Conservation (phyloP, 92 coral and sea anemone species). For the Phymanthus crucifer region DNA sequence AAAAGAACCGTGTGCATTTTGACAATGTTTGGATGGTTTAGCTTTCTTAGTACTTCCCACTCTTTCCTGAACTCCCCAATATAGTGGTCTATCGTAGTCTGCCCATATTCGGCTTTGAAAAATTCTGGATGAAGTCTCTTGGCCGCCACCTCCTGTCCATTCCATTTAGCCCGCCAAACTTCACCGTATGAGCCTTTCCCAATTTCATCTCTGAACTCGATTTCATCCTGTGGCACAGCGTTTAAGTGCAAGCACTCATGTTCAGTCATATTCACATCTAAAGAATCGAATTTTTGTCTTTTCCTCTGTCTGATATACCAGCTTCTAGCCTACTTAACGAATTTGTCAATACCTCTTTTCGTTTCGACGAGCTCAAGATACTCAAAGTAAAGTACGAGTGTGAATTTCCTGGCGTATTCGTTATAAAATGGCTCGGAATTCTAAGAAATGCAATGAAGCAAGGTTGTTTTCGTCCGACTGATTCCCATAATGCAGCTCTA, state of each 20-base stretch:
- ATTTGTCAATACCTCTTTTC: too few relatives aligned
- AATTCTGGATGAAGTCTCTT: constrained; percentile 57
- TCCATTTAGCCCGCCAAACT: constrained; percentile 54
- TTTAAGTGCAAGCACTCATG: constrained; percentile 68
- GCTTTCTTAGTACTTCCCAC: constrained; percentile 50
- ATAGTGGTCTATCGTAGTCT: constrained; percentile 46
- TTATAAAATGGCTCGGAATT: too few relatives aligned
- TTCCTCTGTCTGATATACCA: too few relatives aligned
- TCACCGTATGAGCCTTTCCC: not conserved
- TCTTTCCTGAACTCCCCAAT: constrained; percentile 57
- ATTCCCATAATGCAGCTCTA: too few relatives aligned
- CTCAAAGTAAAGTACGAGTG: too few relatives aligned
- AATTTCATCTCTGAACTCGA: not conserved
- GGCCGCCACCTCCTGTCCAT: constrained; percentile 63
- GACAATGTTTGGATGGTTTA: constrained; percentile 75
- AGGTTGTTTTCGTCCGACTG: too few relatives aligned
- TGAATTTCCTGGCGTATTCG: too few relatives aligned
- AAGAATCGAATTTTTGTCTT: too few relatives aligned
- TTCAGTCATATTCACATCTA: too few relatives aligned
- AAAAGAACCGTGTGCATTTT: constrained; percentile 58
- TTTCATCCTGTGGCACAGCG: constrained; percentile 28
- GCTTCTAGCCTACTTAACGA: too few relatives aligned
- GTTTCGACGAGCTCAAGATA: too few relatives aligned
- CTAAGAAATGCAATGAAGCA: too few relatives aligned
- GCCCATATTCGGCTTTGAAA: constrained; percentile 35